A percentile compares a stretch with the other conserved stretches of the same genome.
Evolutionary conservation across 2,888 invertebrate genomes (phyloP).

Genomic region (Hirudinaria manillensis): DNA sequence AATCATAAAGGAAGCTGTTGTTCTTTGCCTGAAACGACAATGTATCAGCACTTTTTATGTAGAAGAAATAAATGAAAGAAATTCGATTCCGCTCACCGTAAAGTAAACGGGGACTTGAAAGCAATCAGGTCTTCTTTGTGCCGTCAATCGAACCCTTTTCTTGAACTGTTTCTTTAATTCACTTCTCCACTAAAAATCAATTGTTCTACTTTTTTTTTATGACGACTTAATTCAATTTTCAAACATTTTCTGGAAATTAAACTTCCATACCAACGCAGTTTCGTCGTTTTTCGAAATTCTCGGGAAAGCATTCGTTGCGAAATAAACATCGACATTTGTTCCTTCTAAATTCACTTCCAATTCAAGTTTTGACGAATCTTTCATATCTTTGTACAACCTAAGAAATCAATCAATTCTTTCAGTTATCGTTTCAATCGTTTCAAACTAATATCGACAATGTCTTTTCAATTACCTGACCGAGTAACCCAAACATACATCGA

Average conservation of each 20-base stretch:
- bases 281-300: constrained; percentile 1
- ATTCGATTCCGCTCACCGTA: neutral
- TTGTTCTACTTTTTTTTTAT: neutral
- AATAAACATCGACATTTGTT: neutral
- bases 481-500: constrained; percentile 46
- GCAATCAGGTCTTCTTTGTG: neutral
- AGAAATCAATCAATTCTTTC: neutral
- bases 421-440: neutral
- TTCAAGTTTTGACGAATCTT: constrained; percentile 1
- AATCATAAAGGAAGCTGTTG: constrained; percentile 54
- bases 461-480: constrained; percentile 41
- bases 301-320: neutral
- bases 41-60: neutral
- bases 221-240: constrained; percentile 34
- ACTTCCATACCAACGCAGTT: neutral
- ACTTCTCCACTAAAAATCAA: neutral
- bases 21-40: constrained; percentile 46
- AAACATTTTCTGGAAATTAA: neutral
- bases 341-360: neutral
- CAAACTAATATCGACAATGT: neutral
- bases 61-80: neutral
- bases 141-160: neutral
- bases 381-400: neutral
- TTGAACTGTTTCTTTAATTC: neutral
- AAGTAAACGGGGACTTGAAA: constrained; percentile 23